Percentiles rank a stretch among this genome's conserved stretches.
Conservation (phyloP, 2,113 vertebrate species). For the Seriola dumerili region DNA sequence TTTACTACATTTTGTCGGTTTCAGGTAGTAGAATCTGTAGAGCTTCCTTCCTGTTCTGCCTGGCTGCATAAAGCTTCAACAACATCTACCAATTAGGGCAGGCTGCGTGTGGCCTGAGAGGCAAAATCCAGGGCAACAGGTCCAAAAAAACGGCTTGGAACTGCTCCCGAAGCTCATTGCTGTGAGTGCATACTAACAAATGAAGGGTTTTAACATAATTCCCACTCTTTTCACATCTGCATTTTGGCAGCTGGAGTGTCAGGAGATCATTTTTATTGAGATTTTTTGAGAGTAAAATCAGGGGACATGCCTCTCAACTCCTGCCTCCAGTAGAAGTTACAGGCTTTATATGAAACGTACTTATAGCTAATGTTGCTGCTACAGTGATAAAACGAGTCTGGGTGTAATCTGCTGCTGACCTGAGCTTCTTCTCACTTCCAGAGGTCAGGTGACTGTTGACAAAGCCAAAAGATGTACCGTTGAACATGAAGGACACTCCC, state of each 20-base stretch:
- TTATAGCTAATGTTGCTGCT: background rate
- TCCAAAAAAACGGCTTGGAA: background rate
- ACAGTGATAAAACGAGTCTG: background rate
- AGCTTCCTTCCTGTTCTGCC: too few species aligned
- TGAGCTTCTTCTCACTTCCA: constrained; percentile 97
- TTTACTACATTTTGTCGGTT: too few species aligned
- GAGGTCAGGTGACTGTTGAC: constrained; percentile 99
- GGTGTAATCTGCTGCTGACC: constrained; percentile 82
- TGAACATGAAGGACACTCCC: constrained; percentile 98
- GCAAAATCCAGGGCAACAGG: background rate
- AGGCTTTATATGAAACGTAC: too few species aligned
- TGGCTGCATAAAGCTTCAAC: background rate
- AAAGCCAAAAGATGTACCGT: constrained; percentile 96
- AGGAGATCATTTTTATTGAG: background rate
- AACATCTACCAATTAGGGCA: background rate
- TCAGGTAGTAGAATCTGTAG: too few species aligned
- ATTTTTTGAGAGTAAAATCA: too few species aligned
- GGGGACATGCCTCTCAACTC: too few species aligned
- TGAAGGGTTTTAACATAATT: background rate
- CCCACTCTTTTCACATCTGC: background rate
- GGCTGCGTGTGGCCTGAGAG: background rate
- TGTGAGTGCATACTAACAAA: background rate
- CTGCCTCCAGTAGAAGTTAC: too few species aligned
- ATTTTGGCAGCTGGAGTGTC: background rate
- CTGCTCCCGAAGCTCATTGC: background rate